These are phyloP conservation scores for Nannoperca obscura DNA, from an alignment of 2,797 vertebrate species.

Conservation along the genomic window DNA sequence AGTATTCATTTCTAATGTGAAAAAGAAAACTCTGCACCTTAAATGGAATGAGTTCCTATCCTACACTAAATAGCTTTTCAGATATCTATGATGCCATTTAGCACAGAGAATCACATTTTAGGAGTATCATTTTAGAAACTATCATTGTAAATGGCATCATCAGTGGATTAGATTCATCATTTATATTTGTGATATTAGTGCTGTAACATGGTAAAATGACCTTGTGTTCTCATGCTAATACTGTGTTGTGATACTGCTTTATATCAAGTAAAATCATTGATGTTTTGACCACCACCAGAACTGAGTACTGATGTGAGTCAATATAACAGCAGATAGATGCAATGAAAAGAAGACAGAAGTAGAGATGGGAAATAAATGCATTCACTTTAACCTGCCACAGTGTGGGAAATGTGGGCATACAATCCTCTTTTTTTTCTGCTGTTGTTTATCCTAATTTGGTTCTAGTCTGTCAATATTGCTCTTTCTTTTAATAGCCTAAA, in stretches of 20 bases:
- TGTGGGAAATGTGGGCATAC: neutral
- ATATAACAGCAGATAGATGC: neutral
- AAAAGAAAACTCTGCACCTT: conserved; percentile 35
- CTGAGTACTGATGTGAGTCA: neutral
- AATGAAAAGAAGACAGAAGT: neutral
- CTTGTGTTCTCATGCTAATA: neutral
- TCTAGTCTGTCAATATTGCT: neutral
- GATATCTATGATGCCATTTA: conserved; percentile 8
- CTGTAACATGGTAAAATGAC: neutral
- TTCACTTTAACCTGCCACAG: neutral
- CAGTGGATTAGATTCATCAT: neutral
- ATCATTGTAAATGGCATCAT: conserved; percentile 2
- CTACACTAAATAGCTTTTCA: conserved; percentile 26
- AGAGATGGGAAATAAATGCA: neutral
- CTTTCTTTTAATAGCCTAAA: neutral
- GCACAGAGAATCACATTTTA: conserved; percentile 17
- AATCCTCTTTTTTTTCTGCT: neutral
- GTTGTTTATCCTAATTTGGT: neutral
- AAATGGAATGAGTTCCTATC: conserved; percentile 15
- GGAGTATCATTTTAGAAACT: conserved; percentile 5
- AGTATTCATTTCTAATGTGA: conserved; percentile 43
- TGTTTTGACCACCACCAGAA: neutral
- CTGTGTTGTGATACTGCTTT: neutral
- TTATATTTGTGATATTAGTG: neutral
- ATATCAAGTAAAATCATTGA: neutral